Percentiles rank a stretch among this genome's conserved stretches.
Conservation (phyloP, 2,113 vertebrate genomes). For the Eurystomus gularis region DNA sequence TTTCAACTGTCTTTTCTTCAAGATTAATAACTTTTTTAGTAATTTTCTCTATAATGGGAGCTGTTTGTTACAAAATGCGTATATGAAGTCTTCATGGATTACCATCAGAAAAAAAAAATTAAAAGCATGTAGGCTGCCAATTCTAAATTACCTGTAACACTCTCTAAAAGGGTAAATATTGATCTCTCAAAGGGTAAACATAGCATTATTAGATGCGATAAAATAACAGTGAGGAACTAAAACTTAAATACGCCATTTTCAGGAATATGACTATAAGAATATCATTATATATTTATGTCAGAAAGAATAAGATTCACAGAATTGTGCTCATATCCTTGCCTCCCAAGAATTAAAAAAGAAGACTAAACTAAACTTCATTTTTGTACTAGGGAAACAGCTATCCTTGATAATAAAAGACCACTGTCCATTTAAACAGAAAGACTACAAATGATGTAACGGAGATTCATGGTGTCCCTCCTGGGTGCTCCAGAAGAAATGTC, state of each 20-base stretch:
- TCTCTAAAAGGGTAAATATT: not conserved
- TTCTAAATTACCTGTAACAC: not conserved
- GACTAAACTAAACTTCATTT: not conserved
- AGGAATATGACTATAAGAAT: not conserved
- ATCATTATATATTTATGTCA: not conserved
- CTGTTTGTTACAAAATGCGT: not conserved
- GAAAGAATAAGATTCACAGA: not conserved
- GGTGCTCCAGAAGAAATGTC: not conserved
- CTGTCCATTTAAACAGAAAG: not conserved
- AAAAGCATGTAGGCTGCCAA: not conserved
- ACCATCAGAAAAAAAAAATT: not conserved
- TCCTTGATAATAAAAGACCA: not conserved
- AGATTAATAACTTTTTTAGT: not conserved
- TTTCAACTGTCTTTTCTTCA: not conserved
- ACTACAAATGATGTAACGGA: not conserved
- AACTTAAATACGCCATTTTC: not conserved
- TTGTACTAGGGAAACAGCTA: not conserved
- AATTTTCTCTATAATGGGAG: not conserved
- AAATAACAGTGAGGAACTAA: not conserved
- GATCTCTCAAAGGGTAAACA: not conserved
- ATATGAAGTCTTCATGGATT: not conserved
- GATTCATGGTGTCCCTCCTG: not conserved
- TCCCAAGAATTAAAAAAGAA: not conserved
- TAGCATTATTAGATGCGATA: not conserved
- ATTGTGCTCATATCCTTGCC: not conserved